These are phyloP conservation scores for Papilio dardanus DNA, from an alignment of 1,140 invertebrate genomes.

Conservation along the genomic window DNA sequence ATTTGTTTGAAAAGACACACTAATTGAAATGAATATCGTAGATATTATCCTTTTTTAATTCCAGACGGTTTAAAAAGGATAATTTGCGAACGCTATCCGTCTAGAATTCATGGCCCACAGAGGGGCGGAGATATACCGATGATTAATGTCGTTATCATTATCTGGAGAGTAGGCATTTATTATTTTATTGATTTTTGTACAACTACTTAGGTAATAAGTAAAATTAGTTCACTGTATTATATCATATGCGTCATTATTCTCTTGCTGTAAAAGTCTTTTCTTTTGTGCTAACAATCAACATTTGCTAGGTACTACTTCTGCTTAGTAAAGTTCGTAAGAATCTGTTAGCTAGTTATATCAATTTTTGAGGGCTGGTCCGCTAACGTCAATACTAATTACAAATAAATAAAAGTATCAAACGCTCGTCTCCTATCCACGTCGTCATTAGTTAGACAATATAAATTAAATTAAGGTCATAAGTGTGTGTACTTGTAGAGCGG, in stretches of 20 bases:
- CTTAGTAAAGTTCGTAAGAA: neutral
- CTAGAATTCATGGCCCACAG: neutral
- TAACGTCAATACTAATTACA: neutral
- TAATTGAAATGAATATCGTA: neutral
- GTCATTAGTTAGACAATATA: neutral
- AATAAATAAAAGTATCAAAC: neutral
- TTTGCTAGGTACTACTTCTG: no score
- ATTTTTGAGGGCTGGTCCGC: neutral
- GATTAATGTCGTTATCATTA: neutral
- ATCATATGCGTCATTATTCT: no score
- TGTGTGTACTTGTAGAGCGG: constrained; percentile 86
- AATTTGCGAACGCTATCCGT: no score
- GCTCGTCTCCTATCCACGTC: neutral
- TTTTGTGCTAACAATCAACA: no score
- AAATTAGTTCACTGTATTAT: no score
- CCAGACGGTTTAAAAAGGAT: neutral
- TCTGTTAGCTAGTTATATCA: neutral
- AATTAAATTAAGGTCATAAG: neutral
- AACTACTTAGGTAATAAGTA: neutral
- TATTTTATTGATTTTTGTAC: neutral
- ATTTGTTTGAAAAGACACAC: neutral
- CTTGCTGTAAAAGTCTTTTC: neutral
- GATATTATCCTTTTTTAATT: constrained; percentile 1
- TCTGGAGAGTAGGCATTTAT: neutral
- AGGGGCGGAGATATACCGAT: neutral